Conservation (phyloP, 2,113 vertebrate genomes). For the Pachyramphus minor region DNA sequence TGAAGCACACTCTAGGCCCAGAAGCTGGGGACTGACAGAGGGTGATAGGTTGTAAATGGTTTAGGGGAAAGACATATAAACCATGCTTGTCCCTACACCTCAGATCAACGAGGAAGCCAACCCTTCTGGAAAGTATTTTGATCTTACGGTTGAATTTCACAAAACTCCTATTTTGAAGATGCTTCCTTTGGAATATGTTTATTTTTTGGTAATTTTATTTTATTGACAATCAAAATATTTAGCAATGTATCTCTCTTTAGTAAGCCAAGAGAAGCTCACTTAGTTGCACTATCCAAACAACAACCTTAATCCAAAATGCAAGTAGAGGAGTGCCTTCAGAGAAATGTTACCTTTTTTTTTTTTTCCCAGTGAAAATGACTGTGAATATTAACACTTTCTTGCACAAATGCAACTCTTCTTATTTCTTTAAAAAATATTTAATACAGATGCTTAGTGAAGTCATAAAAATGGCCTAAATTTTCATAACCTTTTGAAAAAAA, state of each 20-base stretch:
- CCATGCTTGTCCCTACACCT: background rate
- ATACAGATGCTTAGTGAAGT: background rate
- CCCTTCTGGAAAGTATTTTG: background rate
- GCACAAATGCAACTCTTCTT: background rate
- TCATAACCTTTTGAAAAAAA: background rate
- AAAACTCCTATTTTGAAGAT: background rate
- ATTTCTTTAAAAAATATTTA: background rate
- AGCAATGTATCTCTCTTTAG: fast-evolving
- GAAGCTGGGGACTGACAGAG: background rate
- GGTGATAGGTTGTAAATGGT: background rate
- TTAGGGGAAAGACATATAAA: background rate
- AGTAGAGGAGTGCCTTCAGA: background rate
- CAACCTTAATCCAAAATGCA: background rate
- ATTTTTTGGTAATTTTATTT: background rate
- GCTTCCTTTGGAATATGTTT: fast-evolving
- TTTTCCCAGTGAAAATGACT: background rate
- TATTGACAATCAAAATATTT: background rate
- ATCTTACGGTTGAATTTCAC: background rate
- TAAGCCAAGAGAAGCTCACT: background rate
- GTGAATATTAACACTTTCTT: background rate
- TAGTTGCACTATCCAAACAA: background rate
- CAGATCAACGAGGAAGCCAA: background rate
- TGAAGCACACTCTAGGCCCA: background rate
- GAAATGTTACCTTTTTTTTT: background rate
- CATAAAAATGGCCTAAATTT: background rate